Conservation (phyloP, 1,140 invertebrate species). For the Lepidostoma basale region DNA sequence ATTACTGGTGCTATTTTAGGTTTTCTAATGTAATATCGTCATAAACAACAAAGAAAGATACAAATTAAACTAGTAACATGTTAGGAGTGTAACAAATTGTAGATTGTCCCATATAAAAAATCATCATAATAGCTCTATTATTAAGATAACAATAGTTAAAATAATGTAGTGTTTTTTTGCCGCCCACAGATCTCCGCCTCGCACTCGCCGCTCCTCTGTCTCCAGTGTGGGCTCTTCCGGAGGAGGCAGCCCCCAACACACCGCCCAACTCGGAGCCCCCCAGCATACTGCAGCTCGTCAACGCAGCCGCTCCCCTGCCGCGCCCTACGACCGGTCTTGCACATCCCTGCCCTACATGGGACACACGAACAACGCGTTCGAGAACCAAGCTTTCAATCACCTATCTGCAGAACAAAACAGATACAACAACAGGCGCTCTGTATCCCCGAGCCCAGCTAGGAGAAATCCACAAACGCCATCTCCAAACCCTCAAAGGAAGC, state of each 20-base stretch:
- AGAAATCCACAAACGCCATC: constrained; percentile 25
- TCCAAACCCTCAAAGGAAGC: constrained; percentile 35
- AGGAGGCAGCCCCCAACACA: constrained; percentile 47
- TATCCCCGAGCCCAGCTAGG: constrained; percentile 41
- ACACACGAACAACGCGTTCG: constrained; percentile 39
- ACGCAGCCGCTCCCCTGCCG: constrained; percentile 48
- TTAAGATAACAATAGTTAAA: no score
- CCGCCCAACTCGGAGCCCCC: constrained; percentile 49
- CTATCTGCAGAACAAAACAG: constrained; percentile 40
- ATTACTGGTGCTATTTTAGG: no score
- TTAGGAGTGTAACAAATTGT: no score
- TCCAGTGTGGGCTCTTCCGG: constrained; percentile 60
- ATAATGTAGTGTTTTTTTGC: no score
- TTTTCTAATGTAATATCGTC: no score
- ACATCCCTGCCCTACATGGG: constrained; percentile 42
- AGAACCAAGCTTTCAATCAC: constrained; percentile 42
- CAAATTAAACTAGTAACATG: no score
- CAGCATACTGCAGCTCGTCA: constrained; percentile 49
- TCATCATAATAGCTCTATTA: no score
- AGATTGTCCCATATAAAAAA: no score
- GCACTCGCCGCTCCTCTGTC: constrained; percentile 62
- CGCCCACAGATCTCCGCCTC: constrained; percentile 60
- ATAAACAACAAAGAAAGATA: no score
- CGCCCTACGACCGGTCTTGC: constrained; percentile 22
- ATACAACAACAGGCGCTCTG: constrained; percentile 38